A percentile compares a stretch with the other conserved stretches of the same genome.
Evolutionary conservation across 2,888 invertebrate species (phyloP).

Genomic region (Drosophila lutescens): DNA sequence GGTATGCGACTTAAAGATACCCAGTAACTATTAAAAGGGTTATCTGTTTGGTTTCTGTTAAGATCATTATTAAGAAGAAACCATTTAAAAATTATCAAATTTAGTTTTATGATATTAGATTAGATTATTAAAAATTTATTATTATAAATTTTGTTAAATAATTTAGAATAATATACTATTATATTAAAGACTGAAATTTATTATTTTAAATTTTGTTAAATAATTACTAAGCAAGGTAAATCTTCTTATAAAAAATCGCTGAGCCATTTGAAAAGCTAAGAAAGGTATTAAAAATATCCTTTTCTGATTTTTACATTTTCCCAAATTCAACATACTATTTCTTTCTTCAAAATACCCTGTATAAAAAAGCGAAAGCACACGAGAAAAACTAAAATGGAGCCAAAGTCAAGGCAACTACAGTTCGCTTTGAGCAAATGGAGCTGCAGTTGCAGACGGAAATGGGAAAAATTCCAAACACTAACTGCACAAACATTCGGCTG

Average conservation of each 20-base stretch:
- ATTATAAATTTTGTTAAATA: no score
- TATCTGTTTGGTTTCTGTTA: no score
- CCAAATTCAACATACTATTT: neutral
- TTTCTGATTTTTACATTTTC: neutral
- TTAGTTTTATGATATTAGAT: no score
- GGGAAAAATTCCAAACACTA: conserved; percentile 8
- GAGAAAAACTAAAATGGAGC: conserved; percentile 20
- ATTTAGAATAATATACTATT: no score
- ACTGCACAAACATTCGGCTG: conserved; percentile 15
- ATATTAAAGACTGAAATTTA: no score
- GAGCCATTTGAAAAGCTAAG: no score
- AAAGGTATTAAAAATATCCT: no score
- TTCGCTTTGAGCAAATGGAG: conserved; percentile 19
- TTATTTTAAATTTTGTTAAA: no score
- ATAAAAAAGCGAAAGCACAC: conserved; percentile 7
- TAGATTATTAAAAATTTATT: neutral
- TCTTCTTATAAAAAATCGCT: no score
- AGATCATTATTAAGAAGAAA: no score
- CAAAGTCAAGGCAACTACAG: conserved; percentile 18
- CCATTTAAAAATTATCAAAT: no score
- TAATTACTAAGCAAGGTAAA: no score
- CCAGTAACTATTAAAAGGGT: neutral
- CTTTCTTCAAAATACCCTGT: neutral
- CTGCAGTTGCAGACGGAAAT: conserved; percentile 20
- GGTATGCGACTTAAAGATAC: neutral